phyloP scores from a whole-genome alignment of 2,797 vertebrate genomes.

The Myotis vivesi region DNA sequence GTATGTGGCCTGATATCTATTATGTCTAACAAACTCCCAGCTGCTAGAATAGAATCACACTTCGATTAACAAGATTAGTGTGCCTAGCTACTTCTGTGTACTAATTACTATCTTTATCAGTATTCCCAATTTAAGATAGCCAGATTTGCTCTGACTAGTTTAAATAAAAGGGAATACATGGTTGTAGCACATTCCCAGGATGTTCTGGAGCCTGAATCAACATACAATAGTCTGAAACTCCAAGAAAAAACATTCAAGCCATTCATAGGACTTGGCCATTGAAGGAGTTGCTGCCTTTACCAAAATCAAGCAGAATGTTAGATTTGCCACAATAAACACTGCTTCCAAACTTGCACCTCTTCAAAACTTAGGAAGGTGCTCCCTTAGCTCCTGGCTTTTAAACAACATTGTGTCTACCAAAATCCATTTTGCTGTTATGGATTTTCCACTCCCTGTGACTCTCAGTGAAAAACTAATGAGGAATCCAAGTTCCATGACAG shows the following conservation, averaged over 20 bases:
- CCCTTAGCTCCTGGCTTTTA: neutral
- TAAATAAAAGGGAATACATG: neutral
- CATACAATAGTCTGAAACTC: neutral
- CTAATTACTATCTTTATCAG: neutral
- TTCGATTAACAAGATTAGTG: neutral
- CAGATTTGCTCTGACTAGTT: neutral
- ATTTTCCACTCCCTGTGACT: neutral
- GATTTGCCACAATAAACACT: neutral
- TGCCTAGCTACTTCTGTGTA: neutral
- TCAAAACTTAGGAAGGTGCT: slow-evolving; percentile 3
- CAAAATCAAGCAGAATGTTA: neutral
- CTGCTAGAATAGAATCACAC: accelerated
- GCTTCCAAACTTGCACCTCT: neutral
- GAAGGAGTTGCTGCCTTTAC: neutral
- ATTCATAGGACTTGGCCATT: neutral
- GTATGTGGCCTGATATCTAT: neutral
- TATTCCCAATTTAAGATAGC: neutral
- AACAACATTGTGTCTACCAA: neutral
- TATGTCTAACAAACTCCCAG: neutral
- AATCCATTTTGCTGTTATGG: neutral
- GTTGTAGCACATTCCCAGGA: neutral
- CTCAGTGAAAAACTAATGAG: neutral
- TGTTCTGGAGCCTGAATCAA: neutral
- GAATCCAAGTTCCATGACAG: neutral
- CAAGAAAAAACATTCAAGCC: neutral